Percentiles rank a stretch among this genome's conserved stretches.
phyloP scores from a whole-genome alignment of 2,888 invertebrate species.

The Penaeus monodon region DNA sequence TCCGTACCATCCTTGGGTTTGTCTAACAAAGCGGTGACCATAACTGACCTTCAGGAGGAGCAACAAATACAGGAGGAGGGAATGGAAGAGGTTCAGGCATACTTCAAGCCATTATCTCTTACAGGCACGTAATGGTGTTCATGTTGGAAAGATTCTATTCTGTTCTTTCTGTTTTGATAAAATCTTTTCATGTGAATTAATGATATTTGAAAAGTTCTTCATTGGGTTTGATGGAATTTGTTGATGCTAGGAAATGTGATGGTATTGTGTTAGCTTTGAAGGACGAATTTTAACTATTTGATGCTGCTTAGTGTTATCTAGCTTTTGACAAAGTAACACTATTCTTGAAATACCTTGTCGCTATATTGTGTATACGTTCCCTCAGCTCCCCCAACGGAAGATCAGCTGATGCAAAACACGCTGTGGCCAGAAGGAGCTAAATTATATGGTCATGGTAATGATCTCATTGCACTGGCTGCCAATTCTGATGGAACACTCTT shows the following conservation, averaged over 20 bases:
- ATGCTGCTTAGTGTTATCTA: no score
- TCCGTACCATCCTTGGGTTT: slow-evolving; percentile 93
- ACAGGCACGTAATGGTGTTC: slow-evolving; percentile 25
- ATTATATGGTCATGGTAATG: slow-evolving; percentile 96
- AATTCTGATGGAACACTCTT: slow-evolving; percentile 80
- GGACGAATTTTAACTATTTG: no score
- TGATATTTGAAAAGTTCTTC: no score
- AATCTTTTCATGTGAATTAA: no score
- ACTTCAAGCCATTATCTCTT: slow-evolving; percentile 41
- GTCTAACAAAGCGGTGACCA: slow-evolving; percentile 84
- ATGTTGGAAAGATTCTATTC: background rate
- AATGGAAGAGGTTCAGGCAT: slow-evolving; percentile 38
- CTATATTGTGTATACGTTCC: no score
- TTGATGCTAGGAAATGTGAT: no score
- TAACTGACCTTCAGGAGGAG: slow-evolving; percentile 33
- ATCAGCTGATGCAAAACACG: slow-evolving; percentile 90
- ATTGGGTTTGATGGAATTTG: no score
- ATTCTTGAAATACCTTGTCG: no score
- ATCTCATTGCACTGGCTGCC: slow-evolving; percentile 85
- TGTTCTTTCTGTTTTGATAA: background rate
- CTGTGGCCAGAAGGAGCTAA: slow-evolving; percentile 97
- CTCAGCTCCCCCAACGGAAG: slow-evolving; percentile 89
- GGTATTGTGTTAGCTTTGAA: no score
- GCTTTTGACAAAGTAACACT: no score
- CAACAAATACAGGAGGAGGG: slow-evolving; percentile 17